phyloP scores from a whole-genome alignment of 2,797 vertebrate species.

The Odontamblyopus lacepedii region DNA sequence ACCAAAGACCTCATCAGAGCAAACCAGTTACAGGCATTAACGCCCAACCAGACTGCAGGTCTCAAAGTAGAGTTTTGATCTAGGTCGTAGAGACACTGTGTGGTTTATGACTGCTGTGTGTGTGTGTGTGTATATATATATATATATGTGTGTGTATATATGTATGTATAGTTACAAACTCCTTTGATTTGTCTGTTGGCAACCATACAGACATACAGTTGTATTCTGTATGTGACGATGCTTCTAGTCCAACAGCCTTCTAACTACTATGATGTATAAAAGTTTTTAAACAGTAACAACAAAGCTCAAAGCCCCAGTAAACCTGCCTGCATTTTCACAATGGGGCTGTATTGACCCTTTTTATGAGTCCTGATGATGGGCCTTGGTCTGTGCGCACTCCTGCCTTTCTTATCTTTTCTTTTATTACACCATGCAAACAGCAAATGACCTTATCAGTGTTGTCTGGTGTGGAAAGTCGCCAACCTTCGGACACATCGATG shows the following conservation, averaged over 20 bases:
- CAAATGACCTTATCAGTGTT: constrained; percentile 26
- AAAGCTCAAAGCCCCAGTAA: neutral
- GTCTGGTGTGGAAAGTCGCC: neutral
- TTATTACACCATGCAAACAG: constrained; percentile 66
- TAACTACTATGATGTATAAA: neutral
- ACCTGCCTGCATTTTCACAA: neutral
- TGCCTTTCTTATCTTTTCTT: constrained; percentile 54
- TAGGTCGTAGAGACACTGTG: no score
- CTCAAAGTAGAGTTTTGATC: no score
- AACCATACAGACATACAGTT: neutral
- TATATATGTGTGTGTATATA: no score
- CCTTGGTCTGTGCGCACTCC: constrained; percentile 39
- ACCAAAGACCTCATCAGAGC: no score
- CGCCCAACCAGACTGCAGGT: no score
- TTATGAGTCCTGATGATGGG: constrained; percentile 55
- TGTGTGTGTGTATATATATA: no score
- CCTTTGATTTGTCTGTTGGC: neutral
- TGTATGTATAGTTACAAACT: neutral
- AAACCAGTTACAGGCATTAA: no score
- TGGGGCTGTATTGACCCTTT: constrained; percentile 38
- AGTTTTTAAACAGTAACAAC: no score
- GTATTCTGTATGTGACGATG: neutral
- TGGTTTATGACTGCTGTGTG: no score
- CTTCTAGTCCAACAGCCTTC: neutral
- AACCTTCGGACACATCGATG: constrained; percentile 37